Base-by-base conservation (phyloP, 2,797 vertebrate genomes). In the Gobionotothen gibberifrons region DNA sequence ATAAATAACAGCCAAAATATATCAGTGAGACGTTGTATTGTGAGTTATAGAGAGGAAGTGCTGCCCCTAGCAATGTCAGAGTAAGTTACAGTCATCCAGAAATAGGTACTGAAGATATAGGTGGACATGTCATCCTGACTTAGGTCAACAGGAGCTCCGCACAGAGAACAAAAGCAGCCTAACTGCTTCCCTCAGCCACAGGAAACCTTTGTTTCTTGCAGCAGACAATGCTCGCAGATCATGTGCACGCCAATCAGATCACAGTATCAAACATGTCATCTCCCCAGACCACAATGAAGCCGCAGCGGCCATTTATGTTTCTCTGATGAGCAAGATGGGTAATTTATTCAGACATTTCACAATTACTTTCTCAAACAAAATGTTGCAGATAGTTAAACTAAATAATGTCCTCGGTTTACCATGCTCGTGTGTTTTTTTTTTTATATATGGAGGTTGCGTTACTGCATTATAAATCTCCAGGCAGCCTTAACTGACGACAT, bases 31-130 rank as follows among this genome's bases (percentile, higher is more conserved):
- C 77, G 84, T 88, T 89, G 66, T 86, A 87, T 89, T 76, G 85
- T 90, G 87, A 92, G 82, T 86, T 89, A 89, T 85, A 83, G 73
- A 56, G 86, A 93, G 85, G 87, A 92, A 90, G 87, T 72, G 85
- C 87, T 87, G 90, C 91, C 85, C 82, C 83, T 22, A 92, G 90
- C 86, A 84, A 87, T 92, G 93, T 94, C 93, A 93, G 81, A 86
- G 85, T 90, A 87, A 90, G 90, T 94, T 95, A 93, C 81, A 90
- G 81, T 93, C 91, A 90, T 92, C 89, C 87, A 88, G 88, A 93
- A 93, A 94, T 91, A 94, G 93, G 91, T 90, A 87, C 79, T 60
- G 89, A 85, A 85, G 81, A 92, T 86, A 78, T 81, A 92, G 92
- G 89, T 87, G 91, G 92, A 93, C 80, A 87, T 92, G 93, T 94